Percentiles rank a stretch among this genome's conserved stretches.
Evolutionary conservation across 2,888 invertebrate species (phyloP).

Genomic region (Caenorhabditis japonica): DNA sequence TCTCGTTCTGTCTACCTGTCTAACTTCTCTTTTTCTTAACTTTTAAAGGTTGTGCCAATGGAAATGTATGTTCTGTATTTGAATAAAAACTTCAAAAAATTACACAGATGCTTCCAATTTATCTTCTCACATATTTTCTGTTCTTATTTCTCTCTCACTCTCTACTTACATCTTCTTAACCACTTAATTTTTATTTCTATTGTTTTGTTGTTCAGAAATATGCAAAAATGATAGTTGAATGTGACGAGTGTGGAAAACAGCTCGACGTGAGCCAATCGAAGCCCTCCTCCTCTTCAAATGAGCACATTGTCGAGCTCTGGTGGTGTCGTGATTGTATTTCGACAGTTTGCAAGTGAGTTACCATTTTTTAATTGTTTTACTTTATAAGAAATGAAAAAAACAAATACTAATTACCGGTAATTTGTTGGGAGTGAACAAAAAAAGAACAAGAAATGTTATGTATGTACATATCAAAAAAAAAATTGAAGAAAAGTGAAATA

Average conservation of each 20-base stretch:
- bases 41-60: not conserved
- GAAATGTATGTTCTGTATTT: not conserved
- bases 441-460: too few relatives aligned
- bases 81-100: too few relatives aligned
- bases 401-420: not conserved
- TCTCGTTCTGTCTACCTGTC: too few relatives aligned
- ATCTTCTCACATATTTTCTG: too few relatives aligned
- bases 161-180: too few relatives aligned
- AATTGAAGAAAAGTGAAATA: conserved; percentile 5
- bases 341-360: conserved; percentile 66
- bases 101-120: too few relatives aligned
- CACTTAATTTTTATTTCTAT: too few relatives aligned
- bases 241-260: conserved; percentile 60
- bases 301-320: conserved; percentile 62
- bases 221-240: conserved; percentile 51
- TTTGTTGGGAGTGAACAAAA: not conserved
- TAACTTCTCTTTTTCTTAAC: too few relatives aligned
- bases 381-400: conserved; percentile 2
- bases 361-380: conserved; percentile 8
- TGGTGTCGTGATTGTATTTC: conserved; percentile 67
- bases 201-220: too few relatives aligned
- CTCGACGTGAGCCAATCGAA: conserved; percentile 23
- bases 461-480: too few relatives aligned
- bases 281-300: conserved; percentile 25
- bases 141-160: too few relatives aligned